A percentile compares a stretch with the other conserved stretches of the same genome.
Evolutionary conservation across 2,797 vertebrate genomes (phyloP).

Genomic region (Xiphorhynchus erythropygius): DNA sequence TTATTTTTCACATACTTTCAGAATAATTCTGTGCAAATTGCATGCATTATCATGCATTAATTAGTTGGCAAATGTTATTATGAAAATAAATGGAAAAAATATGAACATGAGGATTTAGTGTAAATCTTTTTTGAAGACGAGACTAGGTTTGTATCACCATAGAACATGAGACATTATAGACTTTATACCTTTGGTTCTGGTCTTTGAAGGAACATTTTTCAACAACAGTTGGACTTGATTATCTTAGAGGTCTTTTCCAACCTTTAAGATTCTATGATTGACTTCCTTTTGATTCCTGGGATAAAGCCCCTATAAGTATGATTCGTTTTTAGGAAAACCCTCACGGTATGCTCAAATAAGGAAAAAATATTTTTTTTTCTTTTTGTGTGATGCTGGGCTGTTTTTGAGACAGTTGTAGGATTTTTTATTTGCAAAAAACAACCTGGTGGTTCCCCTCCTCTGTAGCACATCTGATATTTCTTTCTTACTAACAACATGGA

Average conservation of each 20-base stretch:
- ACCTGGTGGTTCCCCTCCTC: accelerated
- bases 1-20: not conserved
- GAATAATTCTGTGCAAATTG: not conserved
- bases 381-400: not conserved
- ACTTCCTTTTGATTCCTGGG: not conserved
- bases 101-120: not conserved
- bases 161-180: not conserved
- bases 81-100: not conserved
- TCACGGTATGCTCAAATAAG: not conserved
- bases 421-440: not conserved
- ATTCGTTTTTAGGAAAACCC: not conserved
- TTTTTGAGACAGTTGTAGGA: not conserved
- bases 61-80: not conserved
- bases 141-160: not conserved
- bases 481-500: not conserved
- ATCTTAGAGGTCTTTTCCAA: not conserved
- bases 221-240: not conserved
- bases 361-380: not conserved
- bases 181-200: not conserved
- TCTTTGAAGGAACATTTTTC: not conserved
- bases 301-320: not conserved
- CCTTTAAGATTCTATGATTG: not conserved
- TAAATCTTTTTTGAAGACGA: not conserved
- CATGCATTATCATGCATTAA: not conserved
- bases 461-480: not conserved